These are phyloP conservation scores for Magallana nippona DNA, from an alignment of 2,888 invertebrate genomes.

Conservation along the genomic window DNA sequence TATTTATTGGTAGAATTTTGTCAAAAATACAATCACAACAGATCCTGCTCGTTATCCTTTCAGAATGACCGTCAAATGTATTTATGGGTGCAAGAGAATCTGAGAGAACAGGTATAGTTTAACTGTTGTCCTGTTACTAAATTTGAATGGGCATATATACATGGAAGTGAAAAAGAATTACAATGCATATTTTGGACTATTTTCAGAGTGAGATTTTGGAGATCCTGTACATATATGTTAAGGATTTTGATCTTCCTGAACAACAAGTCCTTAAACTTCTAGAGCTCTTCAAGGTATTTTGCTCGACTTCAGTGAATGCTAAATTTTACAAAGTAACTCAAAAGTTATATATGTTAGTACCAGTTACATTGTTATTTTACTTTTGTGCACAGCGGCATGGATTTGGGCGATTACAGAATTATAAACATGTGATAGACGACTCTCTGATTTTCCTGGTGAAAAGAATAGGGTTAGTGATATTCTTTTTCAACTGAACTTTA, in stretches of 20 bases:
- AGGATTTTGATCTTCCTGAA: slow-evolving; percentile 72
- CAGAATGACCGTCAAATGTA: slow-evolving; percentile 72
- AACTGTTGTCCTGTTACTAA: background rate
- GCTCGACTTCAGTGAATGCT: background rate
- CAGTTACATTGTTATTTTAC: background rate
- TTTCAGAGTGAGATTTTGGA: slow-evolving; percentile 79
- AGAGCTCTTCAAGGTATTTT: slow-evolving; percentile 75
- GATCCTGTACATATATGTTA: slow-evolving; percentile 77
- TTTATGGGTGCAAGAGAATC: slow-evolving; percentile 77
- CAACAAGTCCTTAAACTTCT: slow-evolving; percentile 70
- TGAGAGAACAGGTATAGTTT: slow-evolving; percentile 76
- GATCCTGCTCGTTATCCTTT: slow-evolving; percentile 50
- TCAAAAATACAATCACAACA: background rate
- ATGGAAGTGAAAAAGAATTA: too few relatives aligned
- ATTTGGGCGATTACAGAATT: slow-evolving; percentile 76
- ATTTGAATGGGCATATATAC: too few relatives aligned
- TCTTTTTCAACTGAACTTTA: background rate
- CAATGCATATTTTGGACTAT: background rate
- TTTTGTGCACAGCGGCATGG: slow-evolving; percentile 72
- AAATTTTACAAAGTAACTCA: background rate
- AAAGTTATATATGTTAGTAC: background rate
- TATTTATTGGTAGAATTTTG: too few relatives aligned
- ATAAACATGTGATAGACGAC: slow-evolving; percentile 76
- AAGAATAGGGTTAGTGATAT: slow-evolving; percentile 72
- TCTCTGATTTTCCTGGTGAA: slow-evolving; percentile 69